These are phyloP conservation scores for Todus mexicanus DNA, from an alignment of 2,797 vertebrate genomes.

Conservation along the genomic window DNA sequence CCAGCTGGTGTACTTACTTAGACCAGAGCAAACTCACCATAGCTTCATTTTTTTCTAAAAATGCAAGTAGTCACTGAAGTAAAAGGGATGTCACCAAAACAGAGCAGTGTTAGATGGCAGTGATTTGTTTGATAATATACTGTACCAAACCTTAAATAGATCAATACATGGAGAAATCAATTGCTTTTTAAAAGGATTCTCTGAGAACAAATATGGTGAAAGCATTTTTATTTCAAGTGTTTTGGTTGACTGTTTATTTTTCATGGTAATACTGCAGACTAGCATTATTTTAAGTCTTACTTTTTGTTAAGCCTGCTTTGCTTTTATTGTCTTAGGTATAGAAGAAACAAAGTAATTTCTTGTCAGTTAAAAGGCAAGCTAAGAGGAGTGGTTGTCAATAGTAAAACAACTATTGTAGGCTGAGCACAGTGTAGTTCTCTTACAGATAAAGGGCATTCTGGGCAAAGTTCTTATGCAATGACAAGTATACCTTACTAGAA, in stretches of 20 bases:
- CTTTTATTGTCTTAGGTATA: neutral
- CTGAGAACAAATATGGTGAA: neutral
- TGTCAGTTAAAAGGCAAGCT: neutral
- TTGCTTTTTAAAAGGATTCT: neutral
- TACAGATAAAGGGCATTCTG: neutral
- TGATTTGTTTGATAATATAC: neutral
- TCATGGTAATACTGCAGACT: neutral
- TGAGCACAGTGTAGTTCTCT: neutral
- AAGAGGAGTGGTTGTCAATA: accelerated
- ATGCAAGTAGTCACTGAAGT: neutral
- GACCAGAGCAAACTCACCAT: neutral
- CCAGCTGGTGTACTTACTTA: neutral
- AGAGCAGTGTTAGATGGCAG: neutral
- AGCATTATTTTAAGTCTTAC: neutral
- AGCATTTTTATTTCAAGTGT: neutral
- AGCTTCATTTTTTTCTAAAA: neutral
- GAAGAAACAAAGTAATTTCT: neutral
- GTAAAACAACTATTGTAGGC: neutral
- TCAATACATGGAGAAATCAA: neutral
- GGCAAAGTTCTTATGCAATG: neutral
- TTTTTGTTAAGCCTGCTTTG: neutral
- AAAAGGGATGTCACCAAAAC: neutral
- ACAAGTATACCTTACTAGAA: neutral
- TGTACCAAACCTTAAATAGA: neutral
- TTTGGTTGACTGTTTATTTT: neutral